Conservation (phyloP, 1,140 invertebrate species). For the Doryteuthis pealeii region DNA sequence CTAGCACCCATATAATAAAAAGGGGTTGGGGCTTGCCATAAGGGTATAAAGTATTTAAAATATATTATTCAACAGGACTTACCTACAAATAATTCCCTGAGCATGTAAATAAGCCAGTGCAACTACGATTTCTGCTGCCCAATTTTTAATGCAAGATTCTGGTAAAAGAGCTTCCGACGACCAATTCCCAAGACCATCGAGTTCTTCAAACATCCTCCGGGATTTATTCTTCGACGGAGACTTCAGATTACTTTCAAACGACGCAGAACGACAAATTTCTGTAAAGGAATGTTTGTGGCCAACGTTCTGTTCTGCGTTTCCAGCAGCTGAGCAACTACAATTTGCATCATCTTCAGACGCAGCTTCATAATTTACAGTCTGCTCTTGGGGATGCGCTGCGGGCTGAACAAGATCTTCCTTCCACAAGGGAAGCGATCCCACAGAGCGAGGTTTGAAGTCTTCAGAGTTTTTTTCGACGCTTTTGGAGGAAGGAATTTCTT, state of each 20-base stretch:
- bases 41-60: too few species aligned
- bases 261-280: constrained; percentile 45
- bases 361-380: too few species aligned
- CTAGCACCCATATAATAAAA: too few species aligned
- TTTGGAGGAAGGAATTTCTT: too few species aligned
- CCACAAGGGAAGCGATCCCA: too few species aligned
- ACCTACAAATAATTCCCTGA: constrained; percentile 64
- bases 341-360: too few species aligned
- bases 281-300: constrained; percentile 25
- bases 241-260: constrained; percentile 47
- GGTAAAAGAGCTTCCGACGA: constrained; percentile 49
- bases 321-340: too few species aligned
- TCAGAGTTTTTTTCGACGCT: too few species aligned
- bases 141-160: constrained; percentile 64
- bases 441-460: too few species aligned
- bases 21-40: too few species aligned
- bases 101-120: constrained; percentile 71
- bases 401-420: too few species aligned
- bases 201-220: constrained; percentile 48
- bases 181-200: constrained; percentile 32
- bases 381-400: too few species aligned
- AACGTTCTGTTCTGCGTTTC: not conserved
- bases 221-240: constrained; percentile 47
- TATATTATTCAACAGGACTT: constrained; percentile 23
- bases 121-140: constrained; percentile 73